phyloP scores from a whole-genome alignment of 1,140 invertebrate genomes.

The Atopsyche davidsoni region DNA sequence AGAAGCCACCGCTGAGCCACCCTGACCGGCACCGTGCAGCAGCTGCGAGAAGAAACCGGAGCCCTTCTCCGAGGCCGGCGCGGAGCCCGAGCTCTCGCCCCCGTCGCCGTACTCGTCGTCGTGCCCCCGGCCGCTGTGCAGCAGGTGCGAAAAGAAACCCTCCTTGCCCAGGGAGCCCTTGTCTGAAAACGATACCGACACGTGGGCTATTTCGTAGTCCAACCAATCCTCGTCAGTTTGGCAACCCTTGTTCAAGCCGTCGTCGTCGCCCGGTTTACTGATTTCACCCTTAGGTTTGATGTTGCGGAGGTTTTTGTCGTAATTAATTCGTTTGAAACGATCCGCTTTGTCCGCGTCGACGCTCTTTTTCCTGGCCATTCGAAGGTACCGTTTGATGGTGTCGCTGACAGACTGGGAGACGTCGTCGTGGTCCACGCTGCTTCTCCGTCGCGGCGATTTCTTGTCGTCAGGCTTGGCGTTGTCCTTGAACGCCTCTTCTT shows the following conservation, averaged over 20 bases:
- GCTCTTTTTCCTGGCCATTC: slow-evolving; percentile 81
- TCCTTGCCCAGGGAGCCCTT: slow-evolving; percentile 32
- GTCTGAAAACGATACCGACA: slow-evolving; percentile 35
- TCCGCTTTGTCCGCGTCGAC: slow-evolving; percentile 73
- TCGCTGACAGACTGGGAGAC: slow-evolving; percentile 79
- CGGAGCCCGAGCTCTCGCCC: slow-evolving; percentile 39
- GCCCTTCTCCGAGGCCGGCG: slow-evolving; percentile 56
- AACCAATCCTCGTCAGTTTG: slow-evolving; percentile 73
- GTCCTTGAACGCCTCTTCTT: slow-evolving; percentile 33
- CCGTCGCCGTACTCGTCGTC: slow-evolving; percentile 40
- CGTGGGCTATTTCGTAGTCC: slow-evolving; percentile 40
- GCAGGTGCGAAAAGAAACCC: slow-evolving; percentile 32
- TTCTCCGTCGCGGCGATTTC: slow-evolving; percentile 51
- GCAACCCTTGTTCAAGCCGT: slow-evolving; percentile 63
- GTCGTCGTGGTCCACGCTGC: slow-evolving; percentile 75
- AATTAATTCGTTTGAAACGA: slow-evolving; percentile 81
- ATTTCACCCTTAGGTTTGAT: slow-evolving; percentile 75
- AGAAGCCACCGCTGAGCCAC: slow-evolving; percentile 38
- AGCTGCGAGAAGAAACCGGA: slow-evolving; percentile 61
- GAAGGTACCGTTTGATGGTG: slow-evolving; percentile 74
- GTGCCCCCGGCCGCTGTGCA: slow-evolving; percentile 44
- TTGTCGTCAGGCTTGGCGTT: slow-evolving; percentile 32
- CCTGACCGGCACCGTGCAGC: slow-evolving; percentile 51
- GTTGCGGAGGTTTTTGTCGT: slow-evolving; percentile 75
- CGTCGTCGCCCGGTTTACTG: slow-evolving; percentile 64